Base-by-base conservation (phyloP, 2,888 invertebrate species). In the Exocentrus adspersus region DNA sequence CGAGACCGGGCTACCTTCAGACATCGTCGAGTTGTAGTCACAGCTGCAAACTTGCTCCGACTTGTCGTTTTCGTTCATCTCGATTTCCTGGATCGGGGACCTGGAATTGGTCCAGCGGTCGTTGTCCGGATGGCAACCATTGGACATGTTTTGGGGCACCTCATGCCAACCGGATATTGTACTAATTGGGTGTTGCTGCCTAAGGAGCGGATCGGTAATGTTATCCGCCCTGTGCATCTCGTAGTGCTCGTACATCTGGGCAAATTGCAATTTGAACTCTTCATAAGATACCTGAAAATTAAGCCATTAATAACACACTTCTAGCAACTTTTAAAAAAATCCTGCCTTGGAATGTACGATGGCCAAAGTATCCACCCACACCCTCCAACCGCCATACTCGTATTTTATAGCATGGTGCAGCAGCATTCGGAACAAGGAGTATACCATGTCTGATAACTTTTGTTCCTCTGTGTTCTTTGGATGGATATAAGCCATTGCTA, bases 331-430 rank as follows among this genome's bases (percentile, higher is more conserved):
- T 24, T 24, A 24, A 4, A 24, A 43, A 21, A 9, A 50, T 71
- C 78, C 79, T 80, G 95, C 98, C 89, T 98, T 98, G 1, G 98
- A 98, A 84, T 99, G 99, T 1, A 99, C 96, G 77, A 99, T 99
- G 43, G 99, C 98, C 64, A 99, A 84, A 0, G 99, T 99, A 80
- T 99, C 99, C 3, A 99, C 98, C 99, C 99, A 99, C 14, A 99
- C 99, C 65, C 99, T 86, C 99, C 99, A 99, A 12, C 99, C 99
- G 3, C 99, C 99, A 79, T 97, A 99, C 83, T 99, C 99, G 78
- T 95, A 95, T 80, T 98, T 98, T 74, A 99, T 97, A 41, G 99
- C 99, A 83, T 99, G 99, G 81, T 99, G 98, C 45, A 99, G 85
- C 65, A 99, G 85, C 95, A 98, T 97, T 12, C 97, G 89, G 85